Percentiles rank a stretch among this genome's conserved stretches.
Evolutionary conservation across 2,113 vertebrate species (phyloP).

Genomic region (Gymnorhina tibicen): DNA sequence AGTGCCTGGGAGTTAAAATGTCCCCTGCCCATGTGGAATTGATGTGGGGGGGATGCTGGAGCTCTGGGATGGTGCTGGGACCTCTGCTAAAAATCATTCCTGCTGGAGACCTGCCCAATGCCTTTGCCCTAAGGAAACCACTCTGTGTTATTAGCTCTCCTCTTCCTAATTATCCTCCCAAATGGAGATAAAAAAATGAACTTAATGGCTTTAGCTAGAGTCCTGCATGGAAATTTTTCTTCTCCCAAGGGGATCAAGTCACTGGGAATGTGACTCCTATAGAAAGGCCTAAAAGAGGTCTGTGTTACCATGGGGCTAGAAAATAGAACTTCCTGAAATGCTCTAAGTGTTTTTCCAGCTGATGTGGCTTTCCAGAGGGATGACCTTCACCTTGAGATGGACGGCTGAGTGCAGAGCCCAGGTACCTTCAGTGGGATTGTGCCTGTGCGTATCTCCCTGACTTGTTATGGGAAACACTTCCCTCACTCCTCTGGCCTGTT

Average conservation of each 20-base stretch:
- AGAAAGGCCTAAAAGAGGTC: background rate
- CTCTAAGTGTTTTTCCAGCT: background rate
- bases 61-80: background rate
- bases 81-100: background rate
- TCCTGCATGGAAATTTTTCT: background rate
- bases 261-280: background rate
- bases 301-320: background rate
- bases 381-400: background rate
- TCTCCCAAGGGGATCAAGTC: background rate
- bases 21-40: background rate
- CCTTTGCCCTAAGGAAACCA: background rate
- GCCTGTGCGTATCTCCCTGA: background rate
- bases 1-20: background rate
- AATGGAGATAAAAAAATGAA: background rate
- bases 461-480: background rate
- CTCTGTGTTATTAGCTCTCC: background rate
- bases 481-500: background rate
- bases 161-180: background rate
- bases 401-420: background rate
- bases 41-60: background rate
- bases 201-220: background rate
- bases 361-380: background rate
- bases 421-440: background rate
- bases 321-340: background rate
- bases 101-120: background rate